Base-by-base conservation (phyloP, 1,140 invertebrate genomes). In the Drosophila jambulina region DNA sequence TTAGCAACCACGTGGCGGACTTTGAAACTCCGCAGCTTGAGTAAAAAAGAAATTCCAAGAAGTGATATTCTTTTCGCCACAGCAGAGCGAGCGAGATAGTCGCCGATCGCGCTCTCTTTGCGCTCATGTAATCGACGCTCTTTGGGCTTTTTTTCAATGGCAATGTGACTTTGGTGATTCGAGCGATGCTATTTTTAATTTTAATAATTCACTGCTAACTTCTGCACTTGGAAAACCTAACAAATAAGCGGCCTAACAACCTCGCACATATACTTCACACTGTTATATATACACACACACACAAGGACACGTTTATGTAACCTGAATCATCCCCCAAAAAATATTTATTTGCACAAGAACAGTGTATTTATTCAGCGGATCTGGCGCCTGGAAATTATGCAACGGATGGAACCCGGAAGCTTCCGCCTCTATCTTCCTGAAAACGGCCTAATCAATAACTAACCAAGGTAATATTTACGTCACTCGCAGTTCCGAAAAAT, bases 271-370 rank as follows among this genome's bases (percentile, higher is more conserved):
- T 29, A 69, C 19, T 10, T 34, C 23, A 21, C 43, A 60, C 64
- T 78, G 29, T 53, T 60, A 40, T 48, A 57, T 48, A 72, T 45
- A 68, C 45, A 61, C 53, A 72, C 48, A 68, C 48, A 62, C 48
- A 64, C 61, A 72, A 72, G 78, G 45, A 81, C 58, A 75, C 80
- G 80, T 88, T 88, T 88, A 88, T 90, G 81, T 88, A 88, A 88
- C 56, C 57, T 64, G 59, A 77, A 90, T 63, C 80, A 84, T 90
- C 85, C 84, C 84, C 81, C 64, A 75, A 84, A 85, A 82, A 78
- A 48, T 25, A 53, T 42, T 27, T 15, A 70, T 72, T 90, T 27
- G 48, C 63, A 27, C 23, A 21, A n/a, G 15, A 63, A 49, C 27
- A 63, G 42, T 32, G 1, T 21, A 48, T 65, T 68, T 51, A 17